Evolutionary conservation across 2,888 invertebrate species (phyloP), one percentile per base, ranked within the genome.

Genomic region (Choreutis nemorana): DNA sequence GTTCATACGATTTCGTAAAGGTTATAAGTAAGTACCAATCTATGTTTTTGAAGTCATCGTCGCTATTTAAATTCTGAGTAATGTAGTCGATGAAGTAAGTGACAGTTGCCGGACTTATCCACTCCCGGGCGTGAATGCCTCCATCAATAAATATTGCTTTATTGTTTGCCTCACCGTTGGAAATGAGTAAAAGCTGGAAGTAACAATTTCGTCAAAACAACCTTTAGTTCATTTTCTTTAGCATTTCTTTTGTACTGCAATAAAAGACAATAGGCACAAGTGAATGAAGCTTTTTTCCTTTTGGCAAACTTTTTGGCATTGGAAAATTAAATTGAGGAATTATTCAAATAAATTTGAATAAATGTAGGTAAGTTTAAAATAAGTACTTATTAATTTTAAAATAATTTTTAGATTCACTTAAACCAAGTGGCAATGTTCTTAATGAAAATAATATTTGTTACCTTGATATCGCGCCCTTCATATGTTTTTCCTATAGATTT

Each of bases 51-150:
- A 78, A 50, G 29, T 77, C 75, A 33, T 77, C 72, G 1, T 85
- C 83, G 3, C 77, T 77, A 31, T 90, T 88, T 54, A 86, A 88
- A 54, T 89, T 89, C 50, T 89, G 87, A 1, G 87, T 84, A 32
- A 93, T 67, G 50, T 89, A 83, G 50, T 91, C 86, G 35, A 91
- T 87, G 34, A 91, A 82, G 52, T 84, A 92, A 2, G 91, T 89
- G 1, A 90, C 90, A 0, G 87, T 83, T 0, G 93, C 90, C 0
- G 92, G 91, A 29, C 90, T 88, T 42, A 93, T 91, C 92, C 92
- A 97, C 79, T 97, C 97, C 20, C 96, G 82, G 1, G 94, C 94
- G 52, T 94, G 94, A 41, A 94, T 92, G 4, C 94, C 93, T 15
- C 89, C 89, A 48, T 89, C 89, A 31, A 89, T 83, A 82, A 89